Evolutionary conservation across 2,113 vertebrate genomes (phyloP), one percentile per base, ranked within the genome.

Genomic region (Cheilinus undulatus): DNA sequence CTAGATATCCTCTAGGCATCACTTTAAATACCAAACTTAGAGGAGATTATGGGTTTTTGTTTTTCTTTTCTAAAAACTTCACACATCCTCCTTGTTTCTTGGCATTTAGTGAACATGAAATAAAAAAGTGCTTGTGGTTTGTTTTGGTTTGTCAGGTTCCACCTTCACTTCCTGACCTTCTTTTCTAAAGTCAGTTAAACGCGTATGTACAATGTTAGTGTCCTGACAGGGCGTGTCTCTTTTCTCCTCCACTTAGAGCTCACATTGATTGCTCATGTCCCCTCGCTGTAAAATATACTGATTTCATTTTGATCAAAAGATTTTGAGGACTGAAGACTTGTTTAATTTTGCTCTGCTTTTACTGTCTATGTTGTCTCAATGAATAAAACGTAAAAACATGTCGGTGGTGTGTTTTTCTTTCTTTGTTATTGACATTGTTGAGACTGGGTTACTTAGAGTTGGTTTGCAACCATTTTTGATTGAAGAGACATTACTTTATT

Each of bases 171-270:
- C 56, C 76, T 84, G 73, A 78, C 81, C 76, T 49, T 11, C 63
- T 67, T 56, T 65, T 54, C 40, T 40, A 34, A 36, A 73, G 54
- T 83, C 61, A 36, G 56, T 74, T 79, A 40, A 76, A 89, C 78
- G 81, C 79, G 56, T 87, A 65, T 92, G 92, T 92, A 90, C 87
- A 86, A 88, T 94, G 88, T 91, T 90, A 87, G 79, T 73, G 66
- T 74, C 43, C 57, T 73, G 69, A 58, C 22, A 45, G 76, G 80
- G 50, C 56, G 76, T 86, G 76, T 83, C 67, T 87, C 66, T 76
- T 66, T 75, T 86, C 73, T 86, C 70, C 74, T 69, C 76, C 56
- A 82, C 87, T 63, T 80, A 73, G 82, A 88, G 86, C 85, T 82
- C 78, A 54, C 80, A 54, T 77, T 84, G 74, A 81, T 63, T 63